Evolutionary conservation across 2,797 vertebrate genomes (phyloP).

Genomic region (Glyptemys insculpta): DNA sequence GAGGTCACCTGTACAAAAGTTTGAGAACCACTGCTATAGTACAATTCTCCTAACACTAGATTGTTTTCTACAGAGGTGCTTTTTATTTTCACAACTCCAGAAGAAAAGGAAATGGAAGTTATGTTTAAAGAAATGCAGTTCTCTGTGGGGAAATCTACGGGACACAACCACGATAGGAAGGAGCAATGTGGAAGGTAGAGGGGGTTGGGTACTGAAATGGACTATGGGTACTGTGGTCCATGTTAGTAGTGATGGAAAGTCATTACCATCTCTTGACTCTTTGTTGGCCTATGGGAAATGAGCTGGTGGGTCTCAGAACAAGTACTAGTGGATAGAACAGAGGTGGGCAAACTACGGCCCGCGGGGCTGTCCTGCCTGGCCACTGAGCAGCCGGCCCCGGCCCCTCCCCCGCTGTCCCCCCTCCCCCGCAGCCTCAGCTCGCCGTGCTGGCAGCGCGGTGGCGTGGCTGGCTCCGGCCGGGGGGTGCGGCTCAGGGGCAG

Average conservation of each 20-base stretch:
- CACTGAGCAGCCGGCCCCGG: too few relatives aligned
- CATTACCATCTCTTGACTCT: neutral
- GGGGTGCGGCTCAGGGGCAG: too few relatives aligned
- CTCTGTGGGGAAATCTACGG: neutral
- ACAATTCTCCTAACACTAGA: neutral
- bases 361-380: too few relatives aligned
- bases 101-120: neutral
- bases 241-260: neutral
- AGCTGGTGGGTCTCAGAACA: too few relatives aligned
- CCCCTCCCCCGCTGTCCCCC: too few relatives aligned
- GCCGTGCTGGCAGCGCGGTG: too few relatives aligned
- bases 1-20: too few relatives aligned
- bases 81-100: neutral
- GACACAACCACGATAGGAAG: neutral
- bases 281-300: neutral
- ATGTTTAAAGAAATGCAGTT: neutral
- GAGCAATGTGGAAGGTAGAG: neutral
- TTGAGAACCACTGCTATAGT: neutral
- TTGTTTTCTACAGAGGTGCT: neutral
- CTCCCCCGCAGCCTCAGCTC: too few relatives aligned
- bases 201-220: too few relatives aligned
- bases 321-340: too few relatives aligned
- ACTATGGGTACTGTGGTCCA: neutral
- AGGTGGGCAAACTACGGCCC: too few relatives aligned
- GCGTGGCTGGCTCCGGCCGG: too few relatives aligned